Evolutionary conservation across 2,888 invertebrate genomes (phyloP), one percentile per base, ranked within the genome.

Genomic region (Eudasyphora cyanicolor): DNA sequence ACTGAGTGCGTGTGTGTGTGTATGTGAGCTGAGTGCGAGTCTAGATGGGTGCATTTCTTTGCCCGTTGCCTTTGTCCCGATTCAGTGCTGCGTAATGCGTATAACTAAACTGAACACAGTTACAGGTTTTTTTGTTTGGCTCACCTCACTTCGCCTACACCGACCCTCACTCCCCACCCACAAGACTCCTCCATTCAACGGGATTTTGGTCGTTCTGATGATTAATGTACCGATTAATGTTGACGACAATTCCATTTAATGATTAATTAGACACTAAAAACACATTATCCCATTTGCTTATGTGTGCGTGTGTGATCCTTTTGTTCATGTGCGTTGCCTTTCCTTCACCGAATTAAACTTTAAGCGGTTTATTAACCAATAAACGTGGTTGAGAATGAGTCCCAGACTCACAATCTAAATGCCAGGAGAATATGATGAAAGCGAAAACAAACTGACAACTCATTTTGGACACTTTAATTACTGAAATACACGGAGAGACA

Each of bases 281-380:
- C 42, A 67, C 67, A 60, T 60, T 60, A 60, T 60, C 29, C 60
- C 60, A 6, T 29, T 8, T 6, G n/a, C 29, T 14, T n/a, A 5
- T 14, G 14, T n/a, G 45, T 12, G n/a, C n/a, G 27, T n/a, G 7
- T 14, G 27, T 32, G 3, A 1, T 60, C 6, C 24, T 12, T 60
- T 60, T 60, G 60, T 60, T 29, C 29, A 17, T 32, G 32, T 17
- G 14, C 12, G 24, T 14, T 17, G 24, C 10, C 32, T 60, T n/a
- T 60, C n/a, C 29, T 14, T 1, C 8, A 19, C 5, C 10, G 38
- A 38, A 64, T 64, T 64, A 21, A 80, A 60, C 75, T 75, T 49
- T 80, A 78, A 71, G 71, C 80, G 80, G 49, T 60, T 78, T 77
- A 83, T 83, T 74, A 77, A 83, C 80, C 80, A 83, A 78, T 78